These are phyloP conservation scores for Mustela nigripes DNA, from an alignment of 2,113 vertebrate genomes.

Conservation along the genomic window DNA sequence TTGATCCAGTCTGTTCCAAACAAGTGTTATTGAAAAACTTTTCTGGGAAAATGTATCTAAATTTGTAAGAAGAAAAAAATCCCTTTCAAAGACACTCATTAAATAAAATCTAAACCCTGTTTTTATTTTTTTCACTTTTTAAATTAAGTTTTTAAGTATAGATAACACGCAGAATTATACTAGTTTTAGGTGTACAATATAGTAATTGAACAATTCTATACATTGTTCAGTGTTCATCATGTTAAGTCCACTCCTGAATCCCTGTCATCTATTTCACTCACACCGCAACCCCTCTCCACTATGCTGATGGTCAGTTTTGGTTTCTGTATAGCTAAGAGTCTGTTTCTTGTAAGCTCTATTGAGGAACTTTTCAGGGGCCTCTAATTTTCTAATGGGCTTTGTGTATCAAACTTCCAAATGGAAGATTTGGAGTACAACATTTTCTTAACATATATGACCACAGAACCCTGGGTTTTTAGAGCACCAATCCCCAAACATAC, in stretches of 20 bases:
- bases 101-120: not conserved
- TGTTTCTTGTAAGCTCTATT: not conserved
- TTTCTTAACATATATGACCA: not conserved
- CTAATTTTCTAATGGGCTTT: not conserved
- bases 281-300: not conserved
- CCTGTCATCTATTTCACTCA: not conserved
- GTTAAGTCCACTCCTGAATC: not conserved
- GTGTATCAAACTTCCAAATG: slow-evolving; percentile 21
- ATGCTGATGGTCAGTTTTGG: not conserved
- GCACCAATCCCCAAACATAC: not conserved
- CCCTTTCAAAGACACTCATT: not conserved
- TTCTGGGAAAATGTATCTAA: slow-evolving; percentile 1
- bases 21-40: slow-evolving; percentile 9
- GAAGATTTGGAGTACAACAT: not conserved
- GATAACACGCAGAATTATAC: not conserved
- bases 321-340: not conserved
- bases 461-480: not conserved
- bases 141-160: not conserved
- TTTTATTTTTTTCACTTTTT: not conserved
- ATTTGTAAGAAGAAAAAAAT: not conserved
- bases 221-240: not conserved
- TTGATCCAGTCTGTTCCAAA: not conserved
- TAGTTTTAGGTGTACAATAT: not conserved
- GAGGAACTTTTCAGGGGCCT: not conserved
- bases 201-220: not conserved